A percentile compares a stretch with the other conserved stretches of the same genome.
These are phyloP conservation scores for Greenwoodochromis staneri DNA, from an alignment of 2,113 vertebrate species.

Conservation along the genomic window DNA sequence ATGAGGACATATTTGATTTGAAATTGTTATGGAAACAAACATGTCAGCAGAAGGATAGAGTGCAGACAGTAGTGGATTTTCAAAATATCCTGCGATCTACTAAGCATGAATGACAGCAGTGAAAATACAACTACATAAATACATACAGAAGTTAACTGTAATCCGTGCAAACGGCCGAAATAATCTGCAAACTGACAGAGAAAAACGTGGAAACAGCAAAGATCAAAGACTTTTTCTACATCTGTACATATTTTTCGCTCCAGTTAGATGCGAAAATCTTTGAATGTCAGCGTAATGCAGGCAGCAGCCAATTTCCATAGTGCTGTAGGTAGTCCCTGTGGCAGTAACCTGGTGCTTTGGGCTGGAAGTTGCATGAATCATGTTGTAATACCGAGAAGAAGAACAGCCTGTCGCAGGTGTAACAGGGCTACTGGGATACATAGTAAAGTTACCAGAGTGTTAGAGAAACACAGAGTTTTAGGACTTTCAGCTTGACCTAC, in stretches of 20 bases:
- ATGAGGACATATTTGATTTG: neutral
- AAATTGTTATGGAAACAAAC: neutral
- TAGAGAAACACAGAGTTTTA: neutral
- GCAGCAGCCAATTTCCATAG: slow-evolving; percentile 23
- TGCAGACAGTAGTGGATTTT: neutral
- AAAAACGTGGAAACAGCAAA: neutral
- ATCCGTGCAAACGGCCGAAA: neutral
- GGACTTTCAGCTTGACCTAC: slow-evolving; percentile 37
- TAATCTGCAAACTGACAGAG: neutral
- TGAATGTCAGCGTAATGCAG: slow-evolving; percentile 28
- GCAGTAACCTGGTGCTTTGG: slow-evolving; percentile 16
- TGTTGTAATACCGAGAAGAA: slow-evolving; percentile 1
- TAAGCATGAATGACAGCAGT: neutral
- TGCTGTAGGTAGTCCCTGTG: slow-evolving; percentile 5
- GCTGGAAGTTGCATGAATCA: slow-evolving; percentile 38
- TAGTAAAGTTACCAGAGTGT: neutral
- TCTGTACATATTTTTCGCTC: slow-evolving; percentile 2
- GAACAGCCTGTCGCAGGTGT: slow-evolving; percentile 6
- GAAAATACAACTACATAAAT: neutral
- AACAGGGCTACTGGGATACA: slow-evolving; percentile 16
- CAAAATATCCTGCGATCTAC: neutral
- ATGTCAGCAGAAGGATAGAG: neutral
- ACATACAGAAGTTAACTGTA: neutral
- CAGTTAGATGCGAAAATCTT: slow-evolving; percentile 6
- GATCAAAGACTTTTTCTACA: slow-evolving; percentile 5